Percentiles rank a stretch among this genome's conserved stretches.
These are phyloP conservation scores for Sebastes itinus DNA, from an alignment of 2,797 vertebrate genomes.

Conservation along the genomic window DNA sequence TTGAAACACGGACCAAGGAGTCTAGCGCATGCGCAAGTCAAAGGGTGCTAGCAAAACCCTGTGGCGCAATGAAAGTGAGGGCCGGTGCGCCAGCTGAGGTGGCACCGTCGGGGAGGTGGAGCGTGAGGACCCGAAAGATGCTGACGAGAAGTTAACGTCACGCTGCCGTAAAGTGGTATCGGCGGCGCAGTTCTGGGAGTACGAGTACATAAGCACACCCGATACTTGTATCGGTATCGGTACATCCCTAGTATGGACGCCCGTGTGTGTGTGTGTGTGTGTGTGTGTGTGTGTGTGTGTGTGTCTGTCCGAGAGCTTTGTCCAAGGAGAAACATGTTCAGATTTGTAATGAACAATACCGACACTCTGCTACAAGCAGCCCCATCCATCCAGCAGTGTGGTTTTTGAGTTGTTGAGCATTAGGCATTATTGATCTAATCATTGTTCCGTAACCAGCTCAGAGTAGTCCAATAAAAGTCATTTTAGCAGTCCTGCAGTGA, in stretches of 20 bases:
- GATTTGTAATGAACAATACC: constrained; percentile 22
- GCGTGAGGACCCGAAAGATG: no score
- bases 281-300: background rate
- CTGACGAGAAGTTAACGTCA: no score
- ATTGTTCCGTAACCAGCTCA: constrained; percentile 50
- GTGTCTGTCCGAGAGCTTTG: background rate
- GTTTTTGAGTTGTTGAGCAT: constrained; percentile 38
- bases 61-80: no score
- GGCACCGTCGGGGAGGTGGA: no score
- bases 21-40: no score
- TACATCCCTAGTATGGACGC: no score
- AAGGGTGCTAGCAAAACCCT: no score
- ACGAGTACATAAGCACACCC: no score
- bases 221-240: no score
- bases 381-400: constrained; percentile 1
- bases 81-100: no score
- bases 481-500: constrained; percentile 39
- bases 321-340: constrained; percentile 2
- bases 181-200: accelerated
- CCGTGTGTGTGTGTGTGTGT: background rate
- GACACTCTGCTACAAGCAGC: constrained; percentile 1
- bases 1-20: no score
- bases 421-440: constrained; percentile 59
- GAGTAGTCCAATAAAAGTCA: constrained; percentile 44
- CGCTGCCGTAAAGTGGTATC: no score